Percentiles rank a stretch among this genome's conserved stretches.
Conservation (phyloP, 2,113 vertebrate species). For the Rousettus leschenaultii region DNA sequence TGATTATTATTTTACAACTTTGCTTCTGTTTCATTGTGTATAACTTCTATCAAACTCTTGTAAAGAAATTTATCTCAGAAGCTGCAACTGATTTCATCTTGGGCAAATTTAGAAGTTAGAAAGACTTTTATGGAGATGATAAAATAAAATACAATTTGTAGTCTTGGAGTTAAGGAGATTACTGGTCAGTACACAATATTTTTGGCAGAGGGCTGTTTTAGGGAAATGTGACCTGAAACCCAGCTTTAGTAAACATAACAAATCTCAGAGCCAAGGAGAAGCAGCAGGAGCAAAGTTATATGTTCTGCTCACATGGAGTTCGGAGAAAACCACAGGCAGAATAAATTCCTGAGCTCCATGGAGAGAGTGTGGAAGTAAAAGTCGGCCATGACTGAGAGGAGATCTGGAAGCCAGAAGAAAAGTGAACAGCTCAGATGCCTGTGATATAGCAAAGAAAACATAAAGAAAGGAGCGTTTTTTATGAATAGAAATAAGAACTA, state of each 20-base stretch:
- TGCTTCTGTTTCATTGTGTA: background rate
- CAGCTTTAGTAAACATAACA: background rate
- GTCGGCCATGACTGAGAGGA: background rate
- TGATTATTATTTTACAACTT: background rate
- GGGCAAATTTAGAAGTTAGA: background rate
- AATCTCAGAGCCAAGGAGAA: slow-evolving; percentile 17
- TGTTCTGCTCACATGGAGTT: background rate
- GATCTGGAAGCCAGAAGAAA: background rate
- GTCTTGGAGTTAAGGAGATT: background rate
- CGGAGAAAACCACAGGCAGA: background rate
- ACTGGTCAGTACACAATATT: background rate
- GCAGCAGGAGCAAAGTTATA: background rate
- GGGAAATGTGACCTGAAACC: slow-evolving; percentile 14
- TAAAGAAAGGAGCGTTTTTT: background rate
- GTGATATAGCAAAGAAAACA: background rate
- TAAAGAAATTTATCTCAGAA: background rate
- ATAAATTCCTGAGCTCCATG: slow-evolving; percentile 16
- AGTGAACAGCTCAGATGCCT: background rate
- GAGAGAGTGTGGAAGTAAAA: background rate
- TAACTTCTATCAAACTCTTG: background rate
- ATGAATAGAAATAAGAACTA: background rate
- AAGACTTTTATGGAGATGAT: background rate
- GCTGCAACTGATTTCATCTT: background rate
- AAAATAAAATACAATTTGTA: background rate
- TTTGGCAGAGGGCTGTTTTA: slow-evolving; percentile 1